These are phyloP conservation scores for Lordiphosa fenestrarum DNA, from an alignment of 2,888 invertebrate genomes.

Conservation along the genomic window DNA sequence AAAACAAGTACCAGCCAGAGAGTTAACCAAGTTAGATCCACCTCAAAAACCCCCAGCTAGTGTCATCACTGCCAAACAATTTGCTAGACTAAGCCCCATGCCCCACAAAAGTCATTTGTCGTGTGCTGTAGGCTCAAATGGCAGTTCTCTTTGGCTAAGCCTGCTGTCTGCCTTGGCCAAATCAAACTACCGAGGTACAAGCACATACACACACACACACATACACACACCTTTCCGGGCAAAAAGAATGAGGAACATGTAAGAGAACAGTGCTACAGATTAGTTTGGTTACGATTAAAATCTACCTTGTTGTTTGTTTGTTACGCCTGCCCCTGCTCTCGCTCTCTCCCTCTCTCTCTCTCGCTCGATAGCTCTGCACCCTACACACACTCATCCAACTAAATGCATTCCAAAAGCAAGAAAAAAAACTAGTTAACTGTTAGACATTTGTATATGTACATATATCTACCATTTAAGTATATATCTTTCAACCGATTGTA, in stretches of 20 bases:
- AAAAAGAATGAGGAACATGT: slow-evolving; percentile 24
- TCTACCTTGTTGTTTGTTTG: slow-evolving; percentile 68
- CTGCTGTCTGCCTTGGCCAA: slow-evolving; percentile 29
- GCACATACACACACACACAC: slow-evolving; percentile 16
- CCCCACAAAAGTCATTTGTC: slow-evolving; percentile 6
- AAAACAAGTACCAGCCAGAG: too few relatives aligned
- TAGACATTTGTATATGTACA: slow-evolving; percentile 10
- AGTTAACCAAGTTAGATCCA: too few relatives aligned
- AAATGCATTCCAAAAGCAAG: slow-evolving; percentile 71
- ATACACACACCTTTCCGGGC: slow-evolving; percentile 19
- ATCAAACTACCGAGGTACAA: slow-evolving; percentile 15
- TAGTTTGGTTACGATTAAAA: slow-evolving; percentile 66
- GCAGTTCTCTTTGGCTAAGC: slow-evolving; percentile 25
- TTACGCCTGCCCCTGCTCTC: slow-evolving; percentile 39
- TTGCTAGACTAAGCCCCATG: too few relatives aligned
- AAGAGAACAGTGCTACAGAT: slow-evolving; percentile 59
- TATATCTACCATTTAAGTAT: slow-evolving; percentile 23
- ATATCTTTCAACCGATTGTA: slow-evolving; percentile 35
- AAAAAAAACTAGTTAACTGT: slow-evolving; percentile 61
- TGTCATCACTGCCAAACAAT: slow-evolving; percentile 2
- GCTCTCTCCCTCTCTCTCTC: slow-evolving; percentile 3
- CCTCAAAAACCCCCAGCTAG: slow-evolving; percentile 4
- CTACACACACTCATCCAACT: slow-evolving; percentile 47
- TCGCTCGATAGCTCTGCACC: slow-evolving; percentile 9
- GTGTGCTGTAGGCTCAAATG: slow-evolving; percentile 12